A percentile compares a stretch with the other conserved stretches of the same genome.
These are phyloP conservation scores for Perca flavescens DNA, from an alignment of 2,113 vertebrate species.

Conservation along the genomic window DNA sequence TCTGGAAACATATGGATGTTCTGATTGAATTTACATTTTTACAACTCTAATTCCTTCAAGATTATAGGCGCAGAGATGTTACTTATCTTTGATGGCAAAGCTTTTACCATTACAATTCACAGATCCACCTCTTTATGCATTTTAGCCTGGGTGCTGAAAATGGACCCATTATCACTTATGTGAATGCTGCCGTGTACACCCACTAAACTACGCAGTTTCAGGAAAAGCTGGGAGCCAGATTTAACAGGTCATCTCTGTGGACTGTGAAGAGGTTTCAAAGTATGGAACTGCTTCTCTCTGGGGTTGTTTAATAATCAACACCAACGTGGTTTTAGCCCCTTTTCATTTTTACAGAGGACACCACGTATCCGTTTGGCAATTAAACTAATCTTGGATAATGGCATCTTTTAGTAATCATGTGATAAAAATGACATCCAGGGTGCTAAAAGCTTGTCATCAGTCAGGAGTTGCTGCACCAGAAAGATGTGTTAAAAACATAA, in stretches of 20 bases:
- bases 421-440: neutral
- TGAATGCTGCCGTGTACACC: neutral
- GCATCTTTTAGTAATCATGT: no score
- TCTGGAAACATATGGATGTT: neutral
- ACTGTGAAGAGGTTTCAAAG: neutral
- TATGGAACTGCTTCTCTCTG: neutral
- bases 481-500: neutral
- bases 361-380: neutral
- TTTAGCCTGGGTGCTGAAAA: neutral
- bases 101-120: no score
- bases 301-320: neutral
- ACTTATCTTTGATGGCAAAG: no score
- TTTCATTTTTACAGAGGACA: neutral
- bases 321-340: neutral
- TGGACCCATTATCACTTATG: neutral
- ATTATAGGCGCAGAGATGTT: no score
- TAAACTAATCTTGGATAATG: no score
- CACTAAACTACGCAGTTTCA: neutral
- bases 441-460: neutral
- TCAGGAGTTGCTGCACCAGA: neutral
- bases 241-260: neutral
- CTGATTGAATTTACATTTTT: neutral
- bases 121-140: no score
- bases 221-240: neutral
- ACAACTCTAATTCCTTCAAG: no score